phyloP scores from a whole-genome alignment of 2,113 vertebrate genomes.

The Hiodon tergisus region DNA sequence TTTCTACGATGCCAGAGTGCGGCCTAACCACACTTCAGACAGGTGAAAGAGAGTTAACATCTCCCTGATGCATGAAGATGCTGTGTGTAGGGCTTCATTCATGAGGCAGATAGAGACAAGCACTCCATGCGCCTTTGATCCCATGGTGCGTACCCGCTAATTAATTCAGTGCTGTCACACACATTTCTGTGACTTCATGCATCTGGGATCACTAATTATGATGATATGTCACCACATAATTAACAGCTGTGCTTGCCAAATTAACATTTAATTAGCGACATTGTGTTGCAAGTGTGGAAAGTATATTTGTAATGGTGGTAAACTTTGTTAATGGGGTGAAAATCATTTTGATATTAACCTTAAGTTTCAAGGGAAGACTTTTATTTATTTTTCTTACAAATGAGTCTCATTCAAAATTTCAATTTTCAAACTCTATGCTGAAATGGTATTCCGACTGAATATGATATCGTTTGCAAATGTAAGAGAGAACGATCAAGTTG shows the following conservation, averaged over 20 bases:
- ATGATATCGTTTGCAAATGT: too few species aligned
- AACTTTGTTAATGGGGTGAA: constrained; percentile 11
- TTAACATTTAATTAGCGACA: constrained; percentile 62
- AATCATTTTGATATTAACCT: background rate
- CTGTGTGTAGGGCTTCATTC: too few species aligned
- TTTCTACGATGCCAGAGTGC: too few species aligned
- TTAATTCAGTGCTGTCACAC: constrained; percentile 29
- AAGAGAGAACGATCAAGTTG: too few species aligned
- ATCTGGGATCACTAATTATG: constrained; percentile 55
- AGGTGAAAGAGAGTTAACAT: too few species aligned
- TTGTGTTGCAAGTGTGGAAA: constrained; percentile 45
- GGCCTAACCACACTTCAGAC: too few species aligned
- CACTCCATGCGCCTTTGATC: constrained; percentile 20
- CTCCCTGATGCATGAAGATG: too few species aligned
- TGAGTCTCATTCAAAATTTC: background rate
- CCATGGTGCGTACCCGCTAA: background rate
- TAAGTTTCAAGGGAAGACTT: background rate
- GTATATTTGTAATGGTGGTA: background rate
- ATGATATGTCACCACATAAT: constrained; percentile 58
- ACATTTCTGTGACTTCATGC: constrained; percentile 40
- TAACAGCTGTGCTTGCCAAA: constrained; percentile 2
- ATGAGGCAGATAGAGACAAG: too few species aligned
- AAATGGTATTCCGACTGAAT: too few species aligned
- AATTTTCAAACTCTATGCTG: too few species aligned
- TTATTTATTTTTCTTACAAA: background rate